Base-by-base conservation (phyloP, 2,113 vertebrate genomes). In the Brachionichthys hirsutus region DNA sequence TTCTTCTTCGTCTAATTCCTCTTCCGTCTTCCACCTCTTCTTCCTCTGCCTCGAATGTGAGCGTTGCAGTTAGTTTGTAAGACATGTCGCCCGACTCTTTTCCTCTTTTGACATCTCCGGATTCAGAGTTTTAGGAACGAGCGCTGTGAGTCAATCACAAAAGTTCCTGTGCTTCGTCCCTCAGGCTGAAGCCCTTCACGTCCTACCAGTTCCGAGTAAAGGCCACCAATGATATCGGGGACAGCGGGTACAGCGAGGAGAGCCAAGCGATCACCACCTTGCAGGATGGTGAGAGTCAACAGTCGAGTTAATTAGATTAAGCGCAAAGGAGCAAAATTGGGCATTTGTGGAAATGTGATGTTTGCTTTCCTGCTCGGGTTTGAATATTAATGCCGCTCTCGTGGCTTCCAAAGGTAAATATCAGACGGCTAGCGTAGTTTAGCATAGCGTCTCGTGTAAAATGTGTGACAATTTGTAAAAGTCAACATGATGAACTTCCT, bases 171-270 rank as follows among this genome's bases (percentile, higher is more conserved):
- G 43, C 58, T 72, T 71, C 50, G 17, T 53, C 49, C 52, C 40
- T 53, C 40, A 99, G 97, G 86, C 84, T 99, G 74, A 98, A 98
- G 79, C 97, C 97, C 19, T 99, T 99, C 83, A 99, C 96, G 0
- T 95, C 95, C 51, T 99, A 98, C 91, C 96, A 98, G 89, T 99
- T 99, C 91, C 89, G 95, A 0, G 92, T 99, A 13, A 98, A 98
- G 81, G 95, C 96, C 0, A 99, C 95, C 0, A 99, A 99, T 0
- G 97, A 99, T 87, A 95, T 99, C 0, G 97, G 97, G 36, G 97
- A 99, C 92, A 98, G 97, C 15, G 94, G 95, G 73, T 98, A 96
- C 93, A 96, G 97, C 1, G 91, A 94, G 79, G 94, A 98, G 55
- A 98, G 96, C 0, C 95, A 99, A 54, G 94, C 97, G 0, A 92